Percentiles rank a stretch among this genome's conserved stretches.
Evolutionary conservation across 2,797 vertebrate species (phyloP).

Genomic region (Bufotes viridis): DNA sequence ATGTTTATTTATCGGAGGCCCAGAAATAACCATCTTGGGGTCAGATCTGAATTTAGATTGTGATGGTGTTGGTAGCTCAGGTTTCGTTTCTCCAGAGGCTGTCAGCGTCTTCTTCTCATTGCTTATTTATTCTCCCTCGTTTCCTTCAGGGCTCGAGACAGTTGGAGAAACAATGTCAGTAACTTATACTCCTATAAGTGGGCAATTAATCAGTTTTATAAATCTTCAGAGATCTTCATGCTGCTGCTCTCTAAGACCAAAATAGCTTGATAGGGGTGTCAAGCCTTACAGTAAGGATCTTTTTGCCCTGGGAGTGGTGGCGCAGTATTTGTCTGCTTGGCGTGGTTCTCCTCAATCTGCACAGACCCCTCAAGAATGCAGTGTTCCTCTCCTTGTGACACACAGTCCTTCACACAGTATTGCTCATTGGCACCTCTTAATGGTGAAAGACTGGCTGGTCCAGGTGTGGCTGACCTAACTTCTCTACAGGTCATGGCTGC

Average conservation of each 20-base stretch:
- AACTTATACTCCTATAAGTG: slow-evolving; percentile 32
- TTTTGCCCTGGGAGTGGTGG: no score
- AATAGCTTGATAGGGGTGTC: background rate
- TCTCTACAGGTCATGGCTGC: no score
- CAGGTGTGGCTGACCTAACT: no score
- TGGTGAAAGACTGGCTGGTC: no score
- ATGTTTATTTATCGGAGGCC: slow-evolving; percentile 18
- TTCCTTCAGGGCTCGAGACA: slow-evolving; percentile 10
- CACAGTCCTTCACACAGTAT: no score
- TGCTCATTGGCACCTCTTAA: no score
- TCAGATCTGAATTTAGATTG: slow-evolving; percentile 18
- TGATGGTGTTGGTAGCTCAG: slow-evolving; percentile 19
- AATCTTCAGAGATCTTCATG: background rate
- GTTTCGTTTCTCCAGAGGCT: slow-evolving; percentile 18
- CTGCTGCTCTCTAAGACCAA: background rate
- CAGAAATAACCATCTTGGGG: slow-evolving; percentile 10
- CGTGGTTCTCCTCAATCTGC: no score
- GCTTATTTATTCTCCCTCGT: slow-evolving; percentile 42
- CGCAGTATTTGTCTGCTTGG: no score
- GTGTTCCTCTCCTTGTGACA: no score
- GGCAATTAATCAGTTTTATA: slow-evolving; percentile 44
- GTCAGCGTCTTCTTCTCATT: slow-evolving; percentile 27
- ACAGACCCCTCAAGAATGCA: no score
- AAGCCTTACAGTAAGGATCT: no score
- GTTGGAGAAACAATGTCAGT: slow-evolving; percentile 51